Percentiles rank a stretch among this genome's conserved stretches.
These are phyloP conservation scores for Procambarus clarkii DNA, from an alignment of 1,140 invertebrate species.

Conservation along the genomic window DNA sequence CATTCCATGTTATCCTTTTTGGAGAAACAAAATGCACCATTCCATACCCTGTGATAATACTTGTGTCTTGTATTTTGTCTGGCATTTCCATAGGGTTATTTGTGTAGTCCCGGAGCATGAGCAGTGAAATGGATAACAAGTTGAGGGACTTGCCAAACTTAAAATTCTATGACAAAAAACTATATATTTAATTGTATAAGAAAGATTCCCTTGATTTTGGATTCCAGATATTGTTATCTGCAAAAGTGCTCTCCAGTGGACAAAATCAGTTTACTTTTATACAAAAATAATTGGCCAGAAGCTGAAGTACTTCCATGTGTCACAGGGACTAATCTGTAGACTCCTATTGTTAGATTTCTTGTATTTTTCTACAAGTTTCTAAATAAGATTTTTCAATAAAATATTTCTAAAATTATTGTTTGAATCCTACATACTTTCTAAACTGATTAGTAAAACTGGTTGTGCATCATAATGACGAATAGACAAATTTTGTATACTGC, in stretches of 20 bases:
- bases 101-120: neutral
- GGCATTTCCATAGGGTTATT: neutral
- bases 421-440: too few species aligned
- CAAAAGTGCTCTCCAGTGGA: neutral
- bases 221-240: neutral
- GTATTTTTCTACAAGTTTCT: slow-evolving; percentile 65
- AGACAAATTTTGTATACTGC: too few species aligned
- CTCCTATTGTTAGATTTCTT: slow-evolving; percentile 43
- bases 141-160: neutral
- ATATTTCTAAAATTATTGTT: slow-evolving; percentile 10
- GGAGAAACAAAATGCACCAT: slow-evolving; percentile 44
- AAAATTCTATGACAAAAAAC: neutral
- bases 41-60: slow-evolving; percentile 61
- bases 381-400: slow-evolving; percentile 61
- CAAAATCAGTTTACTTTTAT: neutral
- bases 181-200: neutral
- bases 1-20: slow-evolving; percentile 47
- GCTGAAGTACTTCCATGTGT: slow-evolving; percentile 17
- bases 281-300: neutral
- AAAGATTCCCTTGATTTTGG: neutral
- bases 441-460: too few species aligned
- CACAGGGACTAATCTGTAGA: slow-evolving; percentile 32
- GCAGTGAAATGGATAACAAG: neutral
- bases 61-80: slow-evolving; percentile 44
- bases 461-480: too few species aligned